Base-by-base conservation (phyloP, 1,140 invertebrate genomes). In the Caenorhabditis brenneri region DNA sequence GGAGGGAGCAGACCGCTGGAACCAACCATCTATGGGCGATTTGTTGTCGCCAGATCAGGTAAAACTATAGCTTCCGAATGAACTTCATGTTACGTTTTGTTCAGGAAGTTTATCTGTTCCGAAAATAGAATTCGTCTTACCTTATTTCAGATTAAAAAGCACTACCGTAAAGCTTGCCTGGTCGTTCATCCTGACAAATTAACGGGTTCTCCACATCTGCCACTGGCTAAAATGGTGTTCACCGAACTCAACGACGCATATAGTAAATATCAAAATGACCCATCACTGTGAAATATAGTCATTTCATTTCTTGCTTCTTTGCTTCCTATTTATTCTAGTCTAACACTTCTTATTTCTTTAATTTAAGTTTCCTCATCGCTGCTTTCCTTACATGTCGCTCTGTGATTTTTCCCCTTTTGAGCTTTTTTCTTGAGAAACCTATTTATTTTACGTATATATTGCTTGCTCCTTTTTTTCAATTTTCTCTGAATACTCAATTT, bases 211-310 rank as follows among this genome's bases (percentile, higher is more conserved):
- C 92, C 92, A n/a, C 88, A 93, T 84, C 89, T 91, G 82, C 83
- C 87, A n/a, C 93, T 99, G 89, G 97, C 98, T 15, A 97, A 97
- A 92, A 85, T 86, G 19, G 97, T 99, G 89, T 99, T 99, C 92
- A 97, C 98, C 94, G 97, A 99, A 92, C 92, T 99, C 85, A 99
- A 98, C 92, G 97, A 98, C 91, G 97, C 97, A 15, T 99, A 74
- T 19, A 74, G 36, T 29, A 74, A 74, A 74, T 74, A 74, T 42
- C 65, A 74, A 22, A 74, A 74, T 74, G 65, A 74, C 24, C 65
- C 65, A 36, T 24, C 65, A 1, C 19, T 74, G 29, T 74, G 42
- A 24, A 5, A 22, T 65, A 36, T 36, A 58, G n/a, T 19, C 31
- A 36, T 65, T 22, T 36, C 7, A 36, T 36, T 39, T 36, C 9